Conservation (phyloP, 2,888 invertebrate genomes). For the Yponomeuta malinellus region DNA sequence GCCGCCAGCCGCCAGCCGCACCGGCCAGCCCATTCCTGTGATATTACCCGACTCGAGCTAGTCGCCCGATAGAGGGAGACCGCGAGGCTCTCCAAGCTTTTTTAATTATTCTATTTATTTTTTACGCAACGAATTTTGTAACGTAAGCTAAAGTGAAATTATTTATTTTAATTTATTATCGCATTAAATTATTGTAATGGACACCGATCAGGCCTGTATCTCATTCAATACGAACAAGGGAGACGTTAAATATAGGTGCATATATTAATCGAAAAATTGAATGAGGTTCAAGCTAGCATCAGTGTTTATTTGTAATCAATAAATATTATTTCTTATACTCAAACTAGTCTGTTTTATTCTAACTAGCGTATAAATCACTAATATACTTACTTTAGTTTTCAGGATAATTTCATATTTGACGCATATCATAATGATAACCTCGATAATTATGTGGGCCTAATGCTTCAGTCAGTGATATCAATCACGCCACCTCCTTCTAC, state of each 20-base stretch:
- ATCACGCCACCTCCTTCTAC: no score
- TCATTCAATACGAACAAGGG: slow-evolving; percentile 52
- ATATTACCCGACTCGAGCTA: slow-evolving; percentile 27
- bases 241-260: slow-evolving; percentile 72
- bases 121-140: slow-evolving; percentile 36
- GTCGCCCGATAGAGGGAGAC: slow-evolving; percentile 48
- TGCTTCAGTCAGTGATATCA: no score
- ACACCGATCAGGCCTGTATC: slow-evolving; percentile 40
- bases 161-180: slow-evolving; percentile 40
- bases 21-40: slow-evolving; percentile 39
- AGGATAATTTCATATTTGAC: no score
- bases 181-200: slow-evolving; percentile 25
- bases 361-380: no score
- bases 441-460: no score
- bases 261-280: slow-evolving; percentile 57
- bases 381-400: not conserved
- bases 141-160: slow-evolving; percentile 44
- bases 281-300: slow-evolving; percentile 45
- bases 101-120: slow-evolving; percentile 41
- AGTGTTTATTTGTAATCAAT: slow-evolving; percentile 23
- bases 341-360: not conserved
- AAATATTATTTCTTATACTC: slow-evolving; percentile 8
- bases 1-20: no score
- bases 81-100: slow-evolving; percentile 25
- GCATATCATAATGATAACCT: no score